Base-by-base conservation (phyloP, 1,140 invertebrate species). In the Zaprionus africanus region DNA sequence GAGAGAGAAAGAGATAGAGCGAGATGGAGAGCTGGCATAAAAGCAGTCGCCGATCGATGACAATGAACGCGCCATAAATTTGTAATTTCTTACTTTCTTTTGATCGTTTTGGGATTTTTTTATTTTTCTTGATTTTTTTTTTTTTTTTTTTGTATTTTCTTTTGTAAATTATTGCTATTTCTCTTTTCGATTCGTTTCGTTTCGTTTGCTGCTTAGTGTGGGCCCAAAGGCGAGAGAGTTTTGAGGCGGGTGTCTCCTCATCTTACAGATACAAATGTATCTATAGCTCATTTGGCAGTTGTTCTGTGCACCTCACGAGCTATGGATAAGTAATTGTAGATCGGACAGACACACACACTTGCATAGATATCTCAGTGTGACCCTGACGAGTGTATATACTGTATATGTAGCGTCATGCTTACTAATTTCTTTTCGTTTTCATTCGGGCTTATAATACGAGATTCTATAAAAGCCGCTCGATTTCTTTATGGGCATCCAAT, bases 1-100 rank as follows among this genome's bases (percentile, higher is more conserved):
- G 41, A 9, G 31, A 17, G 36, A 7, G 57, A 22, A 24, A 4
- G n/a, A 17, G n/a, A 17, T 4, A 2, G 6, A n/a, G 19, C 19
- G 31, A 38, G 41, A 41, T 11, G 15, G 41, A 51, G 41, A 31
- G 53, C 19, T 13, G 15, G 31, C 22, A 46, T 49, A 51, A 63
- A 60, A 56, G 17, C 53, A 43, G 61, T n/a, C 63, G 64, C 53
- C 36, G 65, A 62, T 64, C 60, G 69, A 78, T 67, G 78, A 80
- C 78, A 78, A 80, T 80, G 78, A 78, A 60, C 69, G 78, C 75
- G 78, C 69, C 75, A 78, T 80, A 80, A 80, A 80, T 80, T 78
- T 78, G 69, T 75, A 75, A 75, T 80, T 78, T 80, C 65, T 80
- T 78, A 78, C 75, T 80, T 80, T 80, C 75, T 78, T 80, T 78